Evolutionary conservation across 2,797 vertebrate species (phyloP).

Genomic region (Allochrocebus solatus): DNA sequence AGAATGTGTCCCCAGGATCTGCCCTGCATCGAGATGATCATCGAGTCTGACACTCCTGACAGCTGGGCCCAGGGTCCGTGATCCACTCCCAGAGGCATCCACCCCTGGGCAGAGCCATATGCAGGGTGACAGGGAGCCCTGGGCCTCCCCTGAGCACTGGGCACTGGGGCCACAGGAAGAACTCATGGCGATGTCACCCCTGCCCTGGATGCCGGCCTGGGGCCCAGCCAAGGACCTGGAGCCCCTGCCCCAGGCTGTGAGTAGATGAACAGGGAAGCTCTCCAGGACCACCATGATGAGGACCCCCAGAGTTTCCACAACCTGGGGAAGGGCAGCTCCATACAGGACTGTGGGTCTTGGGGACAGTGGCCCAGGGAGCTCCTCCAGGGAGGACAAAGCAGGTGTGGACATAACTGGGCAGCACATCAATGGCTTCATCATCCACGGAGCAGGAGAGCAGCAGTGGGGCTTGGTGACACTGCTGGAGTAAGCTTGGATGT

Average conservation of each 20-base stretch:
- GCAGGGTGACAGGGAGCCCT: not conserved
- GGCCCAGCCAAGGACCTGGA: not conserved
- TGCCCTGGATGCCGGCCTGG: not conserved
- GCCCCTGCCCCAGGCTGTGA: not conserved
- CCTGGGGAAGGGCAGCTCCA: not conserved
- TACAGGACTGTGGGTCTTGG: not conserved
- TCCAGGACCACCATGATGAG: not conserved
- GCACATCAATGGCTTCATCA: not conserved
- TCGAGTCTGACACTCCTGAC: not conserved
- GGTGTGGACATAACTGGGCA: not conserved
- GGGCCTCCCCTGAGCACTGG: too few relatives aligned
- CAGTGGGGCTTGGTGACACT: not conserved
- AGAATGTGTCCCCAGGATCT: not conserved
- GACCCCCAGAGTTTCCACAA: not conserved
- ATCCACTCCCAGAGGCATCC: not conserved
- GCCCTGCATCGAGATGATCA: not conserved
- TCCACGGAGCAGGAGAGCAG: not conserved
- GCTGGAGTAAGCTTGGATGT: not conserved
- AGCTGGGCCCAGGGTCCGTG: not conserved
- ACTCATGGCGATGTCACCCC: not conserved
- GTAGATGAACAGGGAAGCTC: not conserved
- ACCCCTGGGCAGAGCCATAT: not conserved
- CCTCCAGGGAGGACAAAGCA: not conserved
- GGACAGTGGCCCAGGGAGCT: not conserved
- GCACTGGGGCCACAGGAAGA: not conserved